Base-by-base conservation (phyloP, 2,113 vertebrate genomes). In the Equus przewalskii region DNA sequence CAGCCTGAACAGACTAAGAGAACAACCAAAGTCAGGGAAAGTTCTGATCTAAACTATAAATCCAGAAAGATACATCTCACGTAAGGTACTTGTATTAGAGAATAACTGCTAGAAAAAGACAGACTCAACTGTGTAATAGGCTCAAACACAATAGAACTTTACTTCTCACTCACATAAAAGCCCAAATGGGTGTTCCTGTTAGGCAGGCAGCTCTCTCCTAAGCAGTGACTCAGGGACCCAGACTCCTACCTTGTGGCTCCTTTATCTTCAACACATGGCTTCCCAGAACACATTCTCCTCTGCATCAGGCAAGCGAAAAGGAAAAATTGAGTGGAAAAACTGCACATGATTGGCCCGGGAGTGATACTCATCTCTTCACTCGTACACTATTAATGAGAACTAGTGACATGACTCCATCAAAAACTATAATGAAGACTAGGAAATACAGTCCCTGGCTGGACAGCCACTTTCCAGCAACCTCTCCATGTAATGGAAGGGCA, bases 1-100 rank as follows among this genome's bases (percentile, higher is more conserved):
- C 41, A 91, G 21, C 54, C 81, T 8, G 8, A 41, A 86, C 0
- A 8, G 33, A 79, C 54, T 64, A 80, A 70, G 33, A 86, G 54
- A 91, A 62, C 11, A 12, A 36, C 28, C 83, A 96, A 85, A 88
- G 44, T 64, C 73, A 89, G n/a, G 14, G 24, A 88, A 85, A 81
- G 11, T 70, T 95, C 65, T 95, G 90, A 76, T 91, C 24, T 75
- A 88, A 92, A 89, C 64, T 83, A 87, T 65, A 94, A 96, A 92
- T 73, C 18, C 36, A 65, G 58, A 96, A 86, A 76, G 51, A 93
- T 65, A 7, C 13, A 87, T 89, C 36, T 62, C 21, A 64, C n/a
- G 44, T 79, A 75, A 69, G 22, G 14, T 19, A 79, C 14, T 65
- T 88, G 4, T 30, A 62, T 87, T 94, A 79, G 16, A 85, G 62